Evolutionary conservation across 2,888 invertebrate species (phyloP).

Genomic region (Agriopis leucophaearia): DNA sequence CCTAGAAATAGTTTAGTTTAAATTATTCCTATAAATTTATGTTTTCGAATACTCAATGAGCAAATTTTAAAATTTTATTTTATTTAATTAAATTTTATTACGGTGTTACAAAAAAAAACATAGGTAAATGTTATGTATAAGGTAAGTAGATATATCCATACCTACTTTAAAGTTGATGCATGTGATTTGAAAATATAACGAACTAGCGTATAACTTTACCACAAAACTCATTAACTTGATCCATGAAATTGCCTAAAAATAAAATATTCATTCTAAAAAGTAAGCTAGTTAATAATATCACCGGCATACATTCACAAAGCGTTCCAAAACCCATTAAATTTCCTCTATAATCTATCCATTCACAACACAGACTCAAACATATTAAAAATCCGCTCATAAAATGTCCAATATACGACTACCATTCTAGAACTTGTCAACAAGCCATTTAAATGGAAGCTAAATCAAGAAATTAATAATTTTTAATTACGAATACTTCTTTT

Average conservation of each 20-base stretch:
- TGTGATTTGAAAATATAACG: not conserved
- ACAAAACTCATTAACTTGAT: not conserved
- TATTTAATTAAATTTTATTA: too few relatives aligned
- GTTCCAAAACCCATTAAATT: constrained; percentile 14
- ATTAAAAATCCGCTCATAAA: constrained; percentile 26
- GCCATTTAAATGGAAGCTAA: constrained; percentile 8
- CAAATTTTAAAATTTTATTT: too few relatives aligned
- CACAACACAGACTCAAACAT: constrained; percentile 17
- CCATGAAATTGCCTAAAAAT: constrained; percentile 5
- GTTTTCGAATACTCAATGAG: too few relatives aligned
- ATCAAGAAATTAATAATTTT: constrained; percentile 34
- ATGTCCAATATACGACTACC: constrained; percentile 18
- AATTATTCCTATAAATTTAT: too few relatives aligned
- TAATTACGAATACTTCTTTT: constrained; percentile 32
- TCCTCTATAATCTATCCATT: constrained; percentile 12
- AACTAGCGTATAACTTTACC: too few relatives aligned
- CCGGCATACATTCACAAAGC: constrained; percentile 10
- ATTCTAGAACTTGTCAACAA: constrained; percentile 25
- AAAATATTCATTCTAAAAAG: not conserved
- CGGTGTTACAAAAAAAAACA: too few relatives aligned
- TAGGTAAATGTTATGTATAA: too few relatives aligned
- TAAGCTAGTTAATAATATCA: not conserved
- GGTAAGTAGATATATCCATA: too few relatives aligned
- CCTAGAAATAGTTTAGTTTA: too few relatives aligned
- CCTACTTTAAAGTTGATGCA: too few relatives aligned